These are phyloP conservation scores for Leptinotarsa tumamoca DNA, from an alignment of 2,888 invertebrate species.

Conservation along the genomic window DNA sequence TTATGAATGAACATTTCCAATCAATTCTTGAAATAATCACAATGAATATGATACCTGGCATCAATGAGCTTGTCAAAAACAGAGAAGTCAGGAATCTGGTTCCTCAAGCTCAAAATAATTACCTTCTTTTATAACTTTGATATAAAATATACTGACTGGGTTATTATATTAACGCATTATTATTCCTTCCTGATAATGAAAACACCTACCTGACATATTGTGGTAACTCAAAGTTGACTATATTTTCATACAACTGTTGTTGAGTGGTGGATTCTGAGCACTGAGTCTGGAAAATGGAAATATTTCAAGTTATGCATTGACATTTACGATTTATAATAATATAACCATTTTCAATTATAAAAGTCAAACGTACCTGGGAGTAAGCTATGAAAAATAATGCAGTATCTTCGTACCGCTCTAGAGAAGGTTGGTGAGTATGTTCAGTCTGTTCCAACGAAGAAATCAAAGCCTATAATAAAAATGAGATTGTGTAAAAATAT, in stretches of 20 bases:
- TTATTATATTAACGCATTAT: no score
- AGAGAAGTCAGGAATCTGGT: no score
- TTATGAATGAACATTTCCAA: no score
- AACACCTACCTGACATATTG: conserved; percentile 54
- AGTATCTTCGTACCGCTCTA: conserved; percentile 67
- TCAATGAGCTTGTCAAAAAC: no score
- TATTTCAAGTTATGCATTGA: neutral
- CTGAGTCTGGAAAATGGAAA: conserved; percentile 59
- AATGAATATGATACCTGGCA: no score
- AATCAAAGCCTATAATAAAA: conserved; percentile 48
- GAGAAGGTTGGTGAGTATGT: conserved; percentile 66
- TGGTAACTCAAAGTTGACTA: conserved; percentile 62
- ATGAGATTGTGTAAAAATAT: neutral
- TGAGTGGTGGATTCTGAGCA: conserved; percentile 63
- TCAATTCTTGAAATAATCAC: no score
- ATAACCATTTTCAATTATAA: neutral
- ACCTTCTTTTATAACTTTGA: no score
- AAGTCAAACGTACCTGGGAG: conserved; percentile 66
- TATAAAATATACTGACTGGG: no score
- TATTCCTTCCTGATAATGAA: conserved; percentile 58
- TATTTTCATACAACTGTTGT: conserved; percentile 63
- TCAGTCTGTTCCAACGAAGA: conserved; percentile 49
- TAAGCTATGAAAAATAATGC: conserved; percentile 71
- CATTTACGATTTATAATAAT: no score
- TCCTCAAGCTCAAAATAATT: no score